Conservation (phyloP, 2,113 vertebrate species). For the Pterocles orientalis region DNA sequence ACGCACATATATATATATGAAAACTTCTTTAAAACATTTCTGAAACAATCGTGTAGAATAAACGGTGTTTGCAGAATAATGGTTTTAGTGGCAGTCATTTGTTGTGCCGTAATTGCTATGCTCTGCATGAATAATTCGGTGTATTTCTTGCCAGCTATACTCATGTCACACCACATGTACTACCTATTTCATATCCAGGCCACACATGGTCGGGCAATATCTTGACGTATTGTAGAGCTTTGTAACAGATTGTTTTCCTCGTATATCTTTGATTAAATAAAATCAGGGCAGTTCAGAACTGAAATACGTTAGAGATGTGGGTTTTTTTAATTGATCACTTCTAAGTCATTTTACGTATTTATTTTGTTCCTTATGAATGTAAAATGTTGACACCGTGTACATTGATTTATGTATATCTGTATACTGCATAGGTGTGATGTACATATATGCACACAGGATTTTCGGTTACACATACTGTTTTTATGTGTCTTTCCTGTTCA, state of each 20-base stretch:
- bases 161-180: rapidly evolving
- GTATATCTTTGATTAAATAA: background rate
- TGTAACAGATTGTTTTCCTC: background rate
- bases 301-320: background rate
- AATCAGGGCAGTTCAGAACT: background rate
- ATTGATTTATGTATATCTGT: background rate
- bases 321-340: background rate
- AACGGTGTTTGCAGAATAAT: background rate
- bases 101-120: background rate
- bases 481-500: background rate
- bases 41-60: background rate
- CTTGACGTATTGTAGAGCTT: background rate
- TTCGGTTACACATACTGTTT: background rate
- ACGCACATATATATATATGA: background rate
- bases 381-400: background rate
- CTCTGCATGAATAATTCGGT: background rate
- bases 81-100: background rate
- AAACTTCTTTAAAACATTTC: background rate
- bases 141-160: background rate
- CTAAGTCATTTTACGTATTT: background rate
- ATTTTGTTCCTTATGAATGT: background rate
- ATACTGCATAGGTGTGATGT: background rate
- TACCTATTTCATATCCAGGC: background rate
- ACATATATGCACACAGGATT: background rate
- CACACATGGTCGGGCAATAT: background rate